Conservation (phyloP, 2,888 invertebrate species). For the Nasonovia ribisnigri region DNA sequence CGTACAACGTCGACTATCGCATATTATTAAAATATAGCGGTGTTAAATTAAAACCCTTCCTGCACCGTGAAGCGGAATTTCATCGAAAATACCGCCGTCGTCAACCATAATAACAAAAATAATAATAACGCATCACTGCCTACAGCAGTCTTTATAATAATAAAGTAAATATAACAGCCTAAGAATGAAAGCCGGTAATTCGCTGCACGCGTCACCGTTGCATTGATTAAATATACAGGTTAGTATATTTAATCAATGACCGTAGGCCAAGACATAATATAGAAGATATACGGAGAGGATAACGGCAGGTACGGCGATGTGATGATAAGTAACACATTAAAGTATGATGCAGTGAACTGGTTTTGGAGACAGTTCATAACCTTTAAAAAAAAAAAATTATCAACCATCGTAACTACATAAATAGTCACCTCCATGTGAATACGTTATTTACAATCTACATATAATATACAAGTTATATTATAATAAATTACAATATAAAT, state of each 20-base stretch:
- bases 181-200: neutral
- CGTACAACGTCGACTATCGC: neutral
- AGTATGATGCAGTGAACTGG: neutral
- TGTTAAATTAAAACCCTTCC: constrained; percentile 23
- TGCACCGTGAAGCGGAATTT: neutral
- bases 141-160: neutral
- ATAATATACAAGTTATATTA: too few species aligned
- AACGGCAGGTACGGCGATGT: neutral
- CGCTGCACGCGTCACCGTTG: neutral
- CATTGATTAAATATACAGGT: too few species aligned
- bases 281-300: neutral
- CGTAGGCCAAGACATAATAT: neutral
- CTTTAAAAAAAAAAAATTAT: neutral
- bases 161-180: neutral
- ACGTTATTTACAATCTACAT: neutral
- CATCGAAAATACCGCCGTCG: neutral
- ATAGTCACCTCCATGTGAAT: neutral
- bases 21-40: neutral
- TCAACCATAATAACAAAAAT: neutral
- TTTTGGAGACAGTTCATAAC: neutral
- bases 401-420: neutral
- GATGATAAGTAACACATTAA: neutral
- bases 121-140: neutral
- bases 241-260: too few species aligned
- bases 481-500: too few species aligned